Evolutionary conservation across 2,113 vertebrate species (phyloP), one percentile per base, ranked within the genome.

Genomic region (Platichthys stellatus): DNA sequence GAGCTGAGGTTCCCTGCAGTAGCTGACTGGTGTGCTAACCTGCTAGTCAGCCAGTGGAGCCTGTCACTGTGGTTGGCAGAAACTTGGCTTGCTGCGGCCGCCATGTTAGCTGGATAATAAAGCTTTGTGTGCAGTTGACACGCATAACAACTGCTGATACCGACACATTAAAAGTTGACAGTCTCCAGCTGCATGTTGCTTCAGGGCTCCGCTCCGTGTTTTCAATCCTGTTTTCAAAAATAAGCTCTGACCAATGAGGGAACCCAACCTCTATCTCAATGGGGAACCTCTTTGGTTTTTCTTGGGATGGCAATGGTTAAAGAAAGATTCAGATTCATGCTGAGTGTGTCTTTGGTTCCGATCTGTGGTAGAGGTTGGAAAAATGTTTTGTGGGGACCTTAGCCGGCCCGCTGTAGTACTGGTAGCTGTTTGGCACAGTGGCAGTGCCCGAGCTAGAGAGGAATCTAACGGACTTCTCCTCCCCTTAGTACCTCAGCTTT

Each of bases 401-500:
- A 26, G 2, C 62, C 60, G 65, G 61, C 68, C 80, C 62, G 47
- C 38, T 35, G 69, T 40, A 12, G 51, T 43, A 24, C 35, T 20
- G 72, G 71, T 87, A 72, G 64, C 43, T 56, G 71, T 76, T 63
- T 79, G 80, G 81, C 74, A 69, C 40, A 21, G 60, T 73, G 54
- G 65, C 24, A 20, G 69, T 63, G 65, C 72, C 76, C 7, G 20
- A n/a, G 51, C 51, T n/a, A 20, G 51, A 76, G 28, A 78, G 64
- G 28, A 78, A 78, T 78, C 83, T 80, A 73, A 88, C 68, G 67
- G 79, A 86, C 65, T 69, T 93, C 85, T 92, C 90, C 90, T 93
- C 90, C 92, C 90, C 82, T 90, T 11, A 83, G 85, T 93, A 89
- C 88, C 89, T 90, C 65, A 87, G 89, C 81, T 70, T 83, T 69